Percentiles rank a stretch among this genome's conserved stretches.
phyloP scores from a whole-genome alignment of 2,888 invertebrate species.

The Cephonodes hylas region DNA sequence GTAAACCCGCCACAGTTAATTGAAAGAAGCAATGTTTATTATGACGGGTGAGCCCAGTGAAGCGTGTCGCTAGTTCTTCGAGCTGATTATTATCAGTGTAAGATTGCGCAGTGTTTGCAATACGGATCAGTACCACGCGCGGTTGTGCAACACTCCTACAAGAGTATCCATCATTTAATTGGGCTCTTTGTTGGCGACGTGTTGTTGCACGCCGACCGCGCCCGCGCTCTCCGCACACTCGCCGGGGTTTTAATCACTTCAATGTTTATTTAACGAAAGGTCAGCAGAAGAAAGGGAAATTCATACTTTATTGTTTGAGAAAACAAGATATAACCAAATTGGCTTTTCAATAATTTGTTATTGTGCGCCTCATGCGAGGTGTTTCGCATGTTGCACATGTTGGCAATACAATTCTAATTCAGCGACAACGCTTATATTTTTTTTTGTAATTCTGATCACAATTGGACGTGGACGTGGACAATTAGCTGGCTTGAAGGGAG shows the following conservation, averaged over 20 bases:
- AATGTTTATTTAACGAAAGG: slow-evolving; percentile 1
- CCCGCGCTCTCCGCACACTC: not conserved
- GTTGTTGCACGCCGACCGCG: not conserved
- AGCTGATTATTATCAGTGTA: not conserved
- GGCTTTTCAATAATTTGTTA: not conserved
- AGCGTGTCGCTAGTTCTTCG: not conserved
- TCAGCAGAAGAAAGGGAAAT: not conserved
- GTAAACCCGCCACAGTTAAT: too few relatives aligned
- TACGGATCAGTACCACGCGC: not conserved
- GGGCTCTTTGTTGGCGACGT: slow-evolving; percentile 7
- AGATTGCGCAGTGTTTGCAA: not conserved
- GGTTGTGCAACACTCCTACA: slow-evolving; percentile 1
- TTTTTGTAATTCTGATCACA: too few relatives aligned
- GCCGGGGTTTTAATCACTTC: not conserved
- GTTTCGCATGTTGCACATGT: too few relatives aligned
- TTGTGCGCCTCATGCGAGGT: too few relatives aligned
- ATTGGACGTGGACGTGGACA: too few relatives aligned
- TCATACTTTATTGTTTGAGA: not conserved
- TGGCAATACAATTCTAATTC: too few relatives aligned
- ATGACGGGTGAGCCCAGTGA: not conserved
- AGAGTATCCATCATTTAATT: slow-evolving; percentile 3
- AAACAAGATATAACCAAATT: not conserved
- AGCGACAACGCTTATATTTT: too few relatives aligned
- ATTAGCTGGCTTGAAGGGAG: too few relatives aligned
- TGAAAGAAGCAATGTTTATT: too few relatives aligned